These are phyloP conservation scores for Vulpes lagopus DNA, from an alignment of 2,113 vertebrate species.

Conservation along the genomic window DNA sequence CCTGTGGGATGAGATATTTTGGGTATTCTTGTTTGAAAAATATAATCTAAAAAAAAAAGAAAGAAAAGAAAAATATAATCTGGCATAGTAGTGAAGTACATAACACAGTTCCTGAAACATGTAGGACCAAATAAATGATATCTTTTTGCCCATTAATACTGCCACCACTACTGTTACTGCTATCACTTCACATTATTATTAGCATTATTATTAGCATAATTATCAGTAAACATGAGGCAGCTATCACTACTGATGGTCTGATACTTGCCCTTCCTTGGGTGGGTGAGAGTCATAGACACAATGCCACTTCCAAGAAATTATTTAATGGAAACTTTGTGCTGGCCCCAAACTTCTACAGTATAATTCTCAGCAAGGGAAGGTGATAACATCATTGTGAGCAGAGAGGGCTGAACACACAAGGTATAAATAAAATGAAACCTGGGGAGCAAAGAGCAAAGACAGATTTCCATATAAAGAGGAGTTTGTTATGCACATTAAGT, in stretches of 20 bases:
- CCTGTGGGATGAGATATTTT: neutral
- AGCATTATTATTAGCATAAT: neutral
- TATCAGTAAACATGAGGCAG: conserved; percentile 23
- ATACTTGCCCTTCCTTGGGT: conserved; percentile 6
- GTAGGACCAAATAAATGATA: neutral
- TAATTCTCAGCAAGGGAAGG: conserved; percentile 68
- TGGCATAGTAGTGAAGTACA: neutral
- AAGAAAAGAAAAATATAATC: neutral
- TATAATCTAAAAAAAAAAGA: neutral
- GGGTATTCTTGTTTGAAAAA: neutral
- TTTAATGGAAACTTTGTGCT: neutral
- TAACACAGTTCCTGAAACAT: neutral
- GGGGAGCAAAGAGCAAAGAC: neutral
- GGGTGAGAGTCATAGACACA: conserved; percentile 51
- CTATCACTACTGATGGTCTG: neutral
- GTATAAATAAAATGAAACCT: conserved; percentile 48
- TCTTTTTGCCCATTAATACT: neutral
- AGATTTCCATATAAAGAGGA: conserved; percentile 30
- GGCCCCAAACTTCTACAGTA: conserved; percentile 48
- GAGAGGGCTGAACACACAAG: conserved; percentile 67
- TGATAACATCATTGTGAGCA: conserved; percentile 43
- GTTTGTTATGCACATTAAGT: fast-evolving
- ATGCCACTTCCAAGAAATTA: conserved; percentile 70
- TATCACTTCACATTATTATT: neutral
- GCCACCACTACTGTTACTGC: neutral